These are phyloP conservation scores for Musca domestica DNA, from an alignment of 1,140 invertebrate genomes.

Conservation along the genomic window DNA sequence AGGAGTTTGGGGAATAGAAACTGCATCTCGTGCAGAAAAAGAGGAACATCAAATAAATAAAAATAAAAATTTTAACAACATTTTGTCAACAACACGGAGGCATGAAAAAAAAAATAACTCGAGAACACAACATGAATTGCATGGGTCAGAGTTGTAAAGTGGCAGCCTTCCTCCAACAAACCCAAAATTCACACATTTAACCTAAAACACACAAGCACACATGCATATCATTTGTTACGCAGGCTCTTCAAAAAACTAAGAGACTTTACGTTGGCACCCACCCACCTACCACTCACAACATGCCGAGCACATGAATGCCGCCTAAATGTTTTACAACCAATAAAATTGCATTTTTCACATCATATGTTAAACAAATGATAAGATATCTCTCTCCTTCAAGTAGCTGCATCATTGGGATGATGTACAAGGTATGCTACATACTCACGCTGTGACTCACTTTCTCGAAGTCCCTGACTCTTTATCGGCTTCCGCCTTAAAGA, in stretches of 20 bases:
- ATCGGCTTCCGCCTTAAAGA: no score
- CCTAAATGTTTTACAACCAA: slow-evolving; percentile 24
- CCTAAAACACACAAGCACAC: not conserved
- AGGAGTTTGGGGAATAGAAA: no score
- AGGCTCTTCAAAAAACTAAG: no score
- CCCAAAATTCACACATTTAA: not conserved
- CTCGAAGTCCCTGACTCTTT: no score
- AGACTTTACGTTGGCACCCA: no score
- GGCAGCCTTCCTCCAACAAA: no score
- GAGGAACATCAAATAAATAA: not conserved
- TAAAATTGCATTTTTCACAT: slow-evolving; percentile 30
- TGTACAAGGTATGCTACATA: no score
- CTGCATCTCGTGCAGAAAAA: not conserved
- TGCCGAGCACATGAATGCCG: not conserved
- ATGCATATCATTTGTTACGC: not conserved
- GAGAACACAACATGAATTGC: not conserved
- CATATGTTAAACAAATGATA: slow-evolving; percentile 9
- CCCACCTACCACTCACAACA: not conserved
- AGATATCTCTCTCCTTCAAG: no score
- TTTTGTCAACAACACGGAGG: not conserved
- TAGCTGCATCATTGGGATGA: no score
- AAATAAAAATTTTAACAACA: slow-evolving; percentile 8
- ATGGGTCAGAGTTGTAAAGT: slow-evolving; percentile 8
- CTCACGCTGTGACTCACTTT: no score
- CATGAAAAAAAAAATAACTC: not conserved